Base-by-base conservation (phyloP, 53 echinoderm and acorn worm species). In the Patiria pectinifera region DNA sequence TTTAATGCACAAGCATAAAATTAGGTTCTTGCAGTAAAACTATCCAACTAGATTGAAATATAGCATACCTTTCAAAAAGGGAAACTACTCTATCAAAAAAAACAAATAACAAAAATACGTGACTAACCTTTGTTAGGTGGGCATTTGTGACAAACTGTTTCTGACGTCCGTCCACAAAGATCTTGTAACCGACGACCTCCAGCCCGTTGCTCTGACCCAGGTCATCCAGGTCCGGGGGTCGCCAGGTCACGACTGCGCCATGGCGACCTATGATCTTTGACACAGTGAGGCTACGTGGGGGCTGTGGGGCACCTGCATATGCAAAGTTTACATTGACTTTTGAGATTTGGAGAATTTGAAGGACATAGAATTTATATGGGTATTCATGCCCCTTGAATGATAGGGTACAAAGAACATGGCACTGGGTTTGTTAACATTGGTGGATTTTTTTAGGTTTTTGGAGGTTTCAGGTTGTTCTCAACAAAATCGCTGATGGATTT, bases 71-170 rank as follows among this genome's bases (percentile, higher is more conserved):
- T 74, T 21, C 9, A n/a, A 74, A 70, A 74, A 2, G 22, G 4
- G 74, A 4, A n/a, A 74, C 15, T 10, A 23, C 22, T 9, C 74
- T 9, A 74, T 24, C 3, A 2, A 7, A 23, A 18, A 24, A 74
- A 9, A 7, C 2, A 25, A 74, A 72, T 3, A 72, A 23, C 24
- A 74, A 0, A 21, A n/a, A 14, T 61, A 13, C 35, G 1, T 35
- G 35, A 35, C 35, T 92, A 95, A 99, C 99, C 94, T 99, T 99
- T 72, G 96, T 94, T 60, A 99, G 87, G 59, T 96, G 95, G 23
- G 99, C 97, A 92, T 95, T 96, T 25, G 95, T 92, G 72, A 97
- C 99, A 48, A 96, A 79, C 92, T 99, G 99, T 58, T 97, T 97
- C 83, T 96, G 97, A 62, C 93, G 93, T 48, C 95, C 95, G 76